A percentile compares a stretch with the other conserved stretches of the same genome.
phyloP scores from a whole-genome alignment of 1,140 invertebrate species.

The Drosophila ercepeae region DNA sequence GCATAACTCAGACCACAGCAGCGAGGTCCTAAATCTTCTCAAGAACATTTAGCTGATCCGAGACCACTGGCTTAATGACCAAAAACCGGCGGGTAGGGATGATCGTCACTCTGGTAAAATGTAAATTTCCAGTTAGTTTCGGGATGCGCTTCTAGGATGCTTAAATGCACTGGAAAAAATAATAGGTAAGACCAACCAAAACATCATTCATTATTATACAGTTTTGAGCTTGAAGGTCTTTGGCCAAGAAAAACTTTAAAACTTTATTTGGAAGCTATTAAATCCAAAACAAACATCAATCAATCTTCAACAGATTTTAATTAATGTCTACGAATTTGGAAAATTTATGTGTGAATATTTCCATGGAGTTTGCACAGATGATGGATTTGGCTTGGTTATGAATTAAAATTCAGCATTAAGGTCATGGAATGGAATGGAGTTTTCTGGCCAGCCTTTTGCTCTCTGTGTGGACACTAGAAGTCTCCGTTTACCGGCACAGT shows the following conservation, averaged over 20 bases:
- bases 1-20: conserved; percentile 33
- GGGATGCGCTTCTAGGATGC: conserved; percentile 12
- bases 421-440: neutral
- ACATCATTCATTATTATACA: neutral
- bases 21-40: conserved; percentile 50
- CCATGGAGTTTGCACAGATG: neutral
- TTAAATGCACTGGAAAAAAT: conserved; percentile 2
- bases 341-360: conserved; percentile 4
- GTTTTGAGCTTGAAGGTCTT: neutral
- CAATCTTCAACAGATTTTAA: neutral
- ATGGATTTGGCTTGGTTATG: neutral
- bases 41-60: conserved; percentile 39
- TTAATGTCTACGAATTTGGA: neutral
- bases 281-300: neutral
- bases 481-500: conserved; percentile 71
- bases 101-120: conserved; percentile 63
- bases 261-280: neutral
- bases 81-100: conserved; percentile 39
- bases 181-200: neutral
- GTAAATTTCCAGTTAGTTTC: conserved; percentile 54
- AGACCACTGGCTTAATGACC: conserved; percentile 57
- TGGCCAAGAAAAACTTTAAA: no score
- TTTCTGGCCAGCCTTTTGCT: conserved; percentile 5
- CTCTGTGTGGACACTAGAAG: conserved; percentile 40
- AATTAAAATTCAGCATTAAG: neutral